A percentile compares a stretch with the other conserved stretches of the same genome.
Conservation (phyloP, 1,140 invertebrate species). For the Lethrus apterus region DNA sequence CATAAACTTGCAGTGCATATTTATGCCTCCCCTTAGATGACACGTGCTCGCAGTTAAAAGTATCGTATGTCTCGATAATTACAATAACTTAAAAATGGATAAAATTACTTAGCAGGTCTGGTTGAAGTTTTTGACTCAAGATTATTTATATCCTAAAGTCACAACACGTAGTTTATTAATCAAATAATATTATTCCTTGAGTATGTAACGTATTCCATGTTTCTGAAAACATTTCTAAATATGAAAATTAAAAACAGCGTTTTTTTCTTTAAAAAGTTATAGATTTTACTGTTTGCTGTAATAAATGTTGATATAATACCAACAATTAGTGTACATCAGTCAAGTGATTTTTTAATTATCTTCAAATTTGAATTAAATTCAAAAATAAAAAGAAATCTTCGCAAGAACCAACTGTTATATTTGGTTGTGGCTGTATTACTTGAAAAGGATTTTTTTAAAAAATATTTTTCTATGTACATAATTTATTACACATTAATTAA, state of each 20-base stretch:
- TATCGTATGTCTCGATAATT: slow-evolving; percentile 13
- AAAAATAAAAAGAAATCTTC: too few species aligned
- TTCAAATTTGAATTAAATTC: too few species aligned
- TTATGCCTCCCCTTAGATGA: slow-evolving; percentile 9
- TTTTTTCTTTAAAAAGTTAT: not conserved
- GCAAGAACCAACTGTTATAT: too few species aligned
- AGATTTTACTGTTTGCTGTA: too few species aligned
- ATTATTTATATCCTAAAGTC: slow-evolving; percentile 2
- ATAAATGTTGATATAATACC: too few species aligned
- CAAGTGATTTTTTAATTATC: too few species aligned
- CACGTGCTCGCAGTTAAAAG: slow-evolving; percentile 11
- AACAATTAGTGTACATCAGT: too few species aligned
- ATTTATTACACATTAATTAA: too few species aligned
- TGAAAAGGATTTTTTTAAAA: too few species aligned
- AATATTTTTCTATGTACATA: too few species aligned
- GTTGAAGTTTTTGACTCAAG: slow-evolving; percentile 1
- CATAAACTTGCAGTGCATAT: slow-evolving; percentile 11
- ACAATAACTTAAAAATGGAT: slow-evolving; percentile 11
- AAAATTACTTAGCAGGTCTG: slow-evolving; percentile 9
- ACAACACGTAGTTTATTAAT: not conserved
- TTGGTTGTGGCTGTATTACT: too few species aligned
- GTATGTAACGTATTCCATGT: not conserved
- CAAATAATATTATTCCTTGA: not conserved
- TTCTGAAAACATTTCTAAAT: not conserved
- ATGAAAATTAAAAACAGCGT: too few species aligned